Base-by-base conservation (phyloP, 2,888 invertebrate genomes). In the Tridacna gigas region DNA sequence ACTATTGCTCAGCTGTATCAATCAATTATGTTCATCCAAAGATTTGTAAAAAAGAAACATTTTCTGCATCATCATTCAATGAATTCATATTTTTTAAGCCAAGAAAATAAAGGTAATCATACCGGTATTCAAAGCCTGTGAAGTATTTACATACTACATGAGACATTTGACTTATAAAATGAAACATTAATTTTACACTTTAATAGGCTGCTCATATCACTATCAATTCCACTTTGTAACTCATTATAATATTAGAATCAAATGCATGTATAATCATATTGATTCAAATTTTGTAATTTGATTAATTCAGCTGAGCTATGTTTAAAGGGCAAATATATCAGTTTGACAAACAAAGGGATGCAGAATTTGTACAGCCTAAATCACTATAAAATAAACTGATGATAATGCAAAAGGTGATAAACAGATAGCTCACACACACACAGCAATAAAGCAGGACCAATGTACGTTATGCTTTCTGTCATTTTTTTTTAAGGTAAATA, bases 381-480 rank as follows among this genome's bases (percentile, higher is more conserved):
- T 48, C 47, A 75, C 81, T 87, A 85, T 81, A 84, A 87, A 37
- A 87, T 87, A 85, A 87, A 87, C 79, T 83, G 79, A 84, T 87
- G 85, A 84, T 80, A 84, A 87, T 85, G 85, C 87, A 83, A 87
- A 82, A 80, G 75, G 87, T 84, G 83, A 85, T 83, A 84, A 83
- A 83, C 80, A 83, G 84, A 84, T 81, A 85, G 86, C 86, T 77
- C 74, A 87, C 87, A 85, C 81, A 37, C 37, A 84, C 87, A 87
- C 87, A 80, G 87, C 87, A 87, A 83, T 80, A 76, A 85, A 84
- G 87, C 84, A 81, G 87, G 87, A 83, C 85, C 84, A 87, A 65
- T 79, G 80, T 87, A 87, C 87, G 84, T 84, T 85, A 85, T 75
- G 84, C 85, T 84, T 83, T 66, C 51, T 13, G 26, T 37, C 7